Conservation (phyloP, 2,113 vertebrate genomes). For the Eupsittula cactorum region DNA sequence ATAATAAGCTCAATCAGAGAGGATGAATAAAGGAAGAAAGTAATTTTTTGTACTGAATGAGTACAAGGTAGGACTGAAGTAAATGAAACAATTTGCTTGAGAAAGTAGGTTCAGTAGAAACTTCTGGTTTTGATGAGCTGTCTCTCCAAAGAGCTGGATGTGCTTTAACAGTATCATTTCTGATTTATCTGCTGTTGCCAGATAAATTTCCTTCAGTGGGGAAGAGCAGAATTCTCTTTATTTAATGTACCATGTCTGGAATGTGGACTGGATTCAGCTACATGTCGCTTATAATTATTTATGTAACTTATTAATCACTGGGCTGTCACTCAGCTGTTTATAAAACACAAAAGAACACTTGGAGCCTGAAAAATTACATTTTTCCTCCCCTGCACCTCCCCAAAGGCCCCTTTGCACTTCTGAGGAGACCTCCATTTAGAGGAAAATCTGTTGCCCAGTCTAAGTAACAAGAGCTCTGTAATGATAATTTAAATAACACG, state of each 20-base stretch:
- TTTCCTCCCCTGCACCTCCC: constrained; percentile 58
- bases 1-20: neutral
- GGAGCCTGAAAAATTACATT: constrained; percentile 72
- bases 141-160: constrained; percentile 31
- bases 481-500: constrained; percentile 4
- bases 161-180: constrained; percentile 37
- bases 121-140: constrained; percentile 53
- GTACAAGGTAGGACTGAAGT: neutral
- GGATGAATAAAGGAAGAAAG: neutral
- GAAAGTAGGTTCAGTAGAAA: constrained; percentile 22
- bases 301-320: constrained; percentile 72
- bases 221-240: constrained; percentile 66
- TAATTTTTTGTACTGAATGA: neutral
- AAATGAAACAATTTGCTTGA: constrained; percentile 39
- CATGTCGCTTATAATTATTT: constrained; percentile 70
- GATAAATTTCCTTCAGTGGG: constrained; percentile 53
- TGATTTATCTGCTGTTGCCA: constrained; percentile 70
- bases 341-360: constrained; percentile 70
- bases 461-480: constrained; percentile 6
- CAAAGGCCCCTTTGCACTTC: constrained; percentile 54
- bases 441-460: constrained; percentile 45
- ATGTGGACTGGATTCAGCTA: constrained; percentile 68
- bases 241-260: constrained; percentile 72
- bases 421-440: constrained; percentile 53
- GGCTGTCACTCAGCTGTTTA: constrained; percentile 63